Evolutionary conservation across 2,888 invertebrate species (phyloP), one percentile per base, ranked within the genome.

Genomic region (Protodeltote pygarga): DNA sequence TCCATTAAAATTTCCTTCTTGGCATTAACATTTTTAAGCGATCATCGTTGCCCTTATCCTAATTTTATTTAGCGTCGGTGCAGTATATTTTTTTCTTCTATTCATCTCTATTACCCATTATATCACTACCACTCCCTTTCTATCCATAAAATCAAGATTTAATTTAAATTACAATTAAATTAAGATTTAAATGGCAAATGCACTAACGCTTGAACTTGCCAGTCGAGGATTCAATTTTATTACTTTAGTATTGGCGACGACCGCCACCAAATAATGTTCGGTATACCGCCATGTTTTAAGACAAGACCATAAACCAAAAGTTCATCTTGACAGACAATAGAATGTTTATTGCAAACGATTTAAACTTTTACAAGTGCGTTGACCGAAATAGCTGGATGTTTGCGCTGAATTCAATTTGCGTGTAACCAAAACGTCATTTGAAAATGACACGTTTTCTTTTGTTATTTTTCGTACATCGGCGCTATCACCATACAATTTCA

Each of bases 261-360:
- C 63, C n/a, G n/a, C n/a, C n/a, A n/a, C n/a, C 57, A 54, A 63
- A 50, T 70, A 60, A 66, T 53, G 51, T 33, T 46, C 38, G 46
- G 35, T 35, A 47, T 42, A 52, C 49, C 48, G 39, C 48, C 27
- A 11, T 13, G 50, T 66, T 70, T 66, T 70, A 70, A 68, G 48
- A 51, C 45, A 29, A 34, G 44, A 50, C 52, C 48, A 69, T 79
- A 79, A 82, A 81, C 50, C 67, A 67, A 71, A n/a, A 76, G 67
- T 77, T 75, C 71, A 72, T 72, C 75, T 77, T 75, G 73, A 73
- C 70, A 73, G 73, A 71, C 75, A 73, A 75, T 75, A 67, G 64
- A 73, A 72, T 69, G 68, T 79, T 77, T 76, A 80, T 68, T 64
- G 62, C 67, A 39, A 69, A 69, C 63, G 72, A 66, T 72, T 78